Evolutionary conservation across 1,140 invertebrate species (phyloP).

Genomic region (Drosophila lini): DNA sequence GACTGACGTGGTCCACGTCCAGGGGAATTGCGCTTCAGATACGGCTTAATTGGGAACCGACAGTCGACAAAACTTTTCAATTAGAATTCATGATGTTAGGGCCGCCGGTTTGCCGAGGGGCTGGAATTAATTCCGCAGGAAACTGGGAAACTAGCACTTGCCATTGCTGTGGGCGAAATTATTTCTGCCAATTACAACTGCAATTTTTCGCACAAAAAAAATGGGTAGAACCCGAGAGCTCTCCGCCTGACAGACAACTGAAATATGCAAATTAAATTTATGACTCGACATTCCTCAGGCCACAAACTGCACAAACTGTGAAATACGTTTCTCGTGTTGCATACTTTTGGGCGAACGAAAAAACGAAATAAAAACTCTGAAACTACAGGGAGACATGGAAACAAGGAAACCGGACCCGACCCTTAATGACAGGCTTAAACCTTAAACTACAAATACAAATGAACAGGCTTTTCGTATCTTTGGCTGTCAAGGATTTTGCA

Average conservation of each 20-base stretch:
- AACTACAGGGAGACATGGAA: constrained; percentile 8
- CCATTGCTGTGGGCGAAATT: constrained; percentile 45
- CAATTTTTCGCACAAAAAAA: constrained; percentile 52
- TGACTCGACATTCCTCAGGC: constrained; percentile 46
- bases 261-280: constrained; percentile 61
- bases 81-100: constrained; percentile 73
- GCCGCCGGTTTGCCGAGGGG: constrained; percentile 12
- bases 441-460: constrained; percentile 55
- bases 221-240: background rate
- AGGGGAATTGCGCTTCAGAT: constrained; percentile 38
- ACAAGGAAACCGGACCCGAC: constrained; percentile 16
- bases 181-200: constrained; percentile 72
- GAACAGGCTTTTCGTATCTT: constrained; percentile 11
- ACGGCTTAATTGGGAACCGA: constrained; percentile 55
- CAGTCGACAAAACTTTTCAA: constrained; percentile 70
- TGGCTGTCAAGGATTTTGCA: constrained; percentile 56
- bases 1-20: constrained; percentile 21
- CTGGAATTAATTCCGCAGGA: constrained; percentile 13
- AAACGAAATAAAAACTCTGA: constrained; percentile 6
- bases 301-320: constrained; percentile 35
- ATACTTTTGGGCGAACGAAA: constrained; percentile 17
- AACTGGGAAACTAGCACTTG: constrained; percentile 34
- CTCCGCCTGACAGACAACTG: constrained; percentile 41
- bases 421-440: constrained; percentile 35
- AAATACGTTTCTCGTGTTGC: constrained; percentile 50